Evolutionary conservation across 1,140 invertebrate genomes (phyloP).

Genomic region (Propsilocerus akamusi): DNA sequence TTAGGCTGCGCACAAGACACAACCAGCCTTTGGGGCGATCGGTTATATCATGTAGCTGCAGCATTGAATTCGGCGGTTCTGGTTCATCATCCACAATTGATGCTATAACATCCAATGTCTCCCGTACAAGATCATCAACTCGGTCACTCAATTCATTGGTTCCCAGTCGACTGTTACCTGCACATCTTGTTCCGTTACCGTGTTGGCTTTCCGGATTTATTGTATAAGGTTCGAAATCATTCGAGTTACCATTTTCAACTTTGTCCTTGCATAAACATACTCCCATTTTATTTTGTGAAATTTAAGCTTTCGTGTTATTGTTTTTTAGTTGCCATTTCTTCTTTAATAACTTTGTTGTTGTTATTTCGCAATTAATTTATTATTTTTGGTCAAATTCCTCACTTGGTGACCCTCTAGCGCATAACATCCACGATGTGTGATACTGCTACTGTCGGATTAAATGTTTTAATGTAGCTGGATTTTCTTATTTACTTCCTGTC

Average conservation of each 20-base stretch:
- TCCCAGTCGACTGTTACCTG: conserved; percentile 11
- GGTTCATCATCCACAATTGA: conserved; percentile 76
- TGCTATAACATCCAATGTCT: conserved; percentile 60
- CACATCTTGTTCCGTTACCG: conserved; percentile 17
- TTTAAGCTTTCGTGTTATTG: too few relatives aligned
- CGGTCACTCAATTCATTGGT: conserved; percentile 22
- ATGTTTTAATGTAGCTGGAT: too few relatives aligned
- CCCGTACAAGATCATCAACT: conserved; percentile 55
- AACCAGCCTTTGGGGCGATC: conserved; percentile 85
- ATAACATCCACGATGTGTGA: too few relatives aligned
- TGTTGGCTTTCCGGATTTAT: conserved; percentile 14
- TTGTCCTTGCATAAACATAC: conserved; percentile 40
- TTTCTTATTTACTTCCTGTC: too few relatives aligned
- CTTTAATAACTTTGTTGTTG: too few relatives aligned
- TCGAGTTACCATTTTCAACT: conserved; percentile 24
- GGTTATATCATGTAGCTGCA: conserved; percentile 68
- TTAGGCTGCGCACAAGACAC: conserved; percentile 71
- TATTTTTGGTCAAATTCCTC: too few relatives aligned
- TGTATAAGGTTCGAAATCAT: conserved; percentile 9
- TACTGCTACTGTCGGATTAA: too few relatives aligned
- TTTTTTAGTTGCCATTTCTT: too few relatives aligned
- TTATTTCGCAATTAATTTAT: too few relatives aligned
- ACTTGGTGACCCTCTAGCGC: too few relatives aligned
- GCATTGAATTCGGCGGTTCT: conserved; percentile 66
- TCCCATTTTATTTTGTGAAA: conserved; percentile 34